A percentile compares a stretch with the other conserved stretches of the same genome.
Evolutionary conservation across 2,797 vertebrate species (phyloP).

Genomic region (Salarias fasciatus): DNA sequence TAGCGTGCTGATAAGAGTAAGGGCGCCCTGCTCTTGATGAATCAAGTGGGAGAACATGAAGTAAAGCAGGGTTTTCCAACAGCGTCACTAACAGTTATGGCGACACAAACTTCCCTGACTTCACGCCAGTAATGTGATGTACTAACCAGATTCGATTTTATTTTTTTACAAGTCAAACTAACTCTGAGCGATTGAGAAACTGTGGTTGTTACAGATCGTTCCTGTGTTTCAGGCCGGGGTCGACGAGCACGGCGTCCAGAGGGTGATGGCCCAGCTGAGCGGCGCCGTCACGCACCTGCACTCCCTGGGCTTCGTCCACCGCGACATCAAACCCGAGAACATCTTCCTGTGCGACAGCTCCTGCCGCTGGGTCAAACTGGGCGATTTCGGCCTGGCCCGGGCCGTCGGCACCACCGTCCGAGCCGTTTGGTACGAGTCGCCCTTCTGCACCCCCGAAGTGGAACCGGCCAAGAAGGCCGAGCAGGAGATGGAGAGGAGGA

Average conservation of each 20-base stretch:
- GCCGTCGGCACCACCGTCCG: slow-evolving; percentile 68
- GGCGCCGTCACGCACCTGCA: slow-evolving; percentile 92
- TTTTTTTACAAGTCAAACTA: background rate
- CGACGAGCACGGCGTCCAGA: slow-evolving; percentile 84
- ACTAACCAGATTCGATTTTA: background rate
- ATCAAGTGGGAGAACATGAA: slow-evolving; percentile 32
- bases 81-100: slow-evolving; percentile 9
- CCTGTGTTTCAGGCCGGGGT: slow-evolving; percentile 84
- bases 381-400: slow-evolving; percentile 91
- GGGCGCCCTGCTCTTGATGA: slow-evolving; percentile 29
- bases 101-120: slow-evolving; percentile 41
- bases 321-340: slow-evolving; percentile 96
- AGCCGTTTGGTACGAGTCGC: slow-evolving; percentile 84
- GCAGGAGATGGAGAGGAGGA: slow-evolving; percentile 42
- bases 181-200: background rate
- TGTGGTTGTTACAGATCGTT: background rate
- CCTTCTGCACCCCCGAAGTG: slow-evolving; percentile 87
- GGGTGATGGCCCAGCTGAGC: slow-evolving; percentile 91
- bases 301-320: slow-evolving; percentile 92
- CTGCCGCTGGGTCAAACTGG: slow-evolving; percentile 91
- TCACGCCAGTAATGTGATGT: background rate
- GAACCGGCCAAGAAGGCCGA: slow-evolving; percentile 74
- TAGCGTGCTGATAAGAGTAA: slow-evolving; percentile 50
- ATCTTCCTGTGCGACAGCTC: slow-evolving; percentile 88
- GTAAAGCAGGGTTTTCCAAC: slow-evolving; percentile 51